phyloP scores from a whole-genome alignment of 2,797 vertebrate species.

The Rhabdophis nuchalis region DNA sequence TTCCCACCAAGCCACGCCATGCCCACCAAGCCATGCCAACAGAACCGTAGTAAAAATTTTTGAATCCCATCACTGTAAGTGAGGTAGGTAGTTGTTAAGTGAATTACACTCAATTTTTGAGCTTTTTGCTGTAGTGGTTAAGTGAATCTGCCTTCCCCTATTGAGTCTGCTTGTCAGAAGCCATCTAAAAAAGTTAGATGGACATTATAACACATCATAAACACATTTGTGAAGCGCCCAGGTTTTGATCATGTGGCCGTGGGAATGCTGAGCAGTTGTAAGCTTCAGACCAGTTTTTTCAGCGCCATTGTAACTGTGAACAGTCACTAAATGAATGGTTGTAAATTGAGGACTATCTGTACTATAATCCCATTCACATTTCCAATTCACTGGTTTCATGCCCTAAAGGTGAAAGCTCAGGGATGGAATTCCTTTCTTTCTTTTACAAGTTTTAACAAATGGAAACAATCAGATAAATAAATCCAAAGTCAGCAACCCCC shows the following conservation, averaged over 20 bases:
- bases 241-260: background rate
- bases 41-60: too few species aligned
- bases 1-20: too few species aligned
- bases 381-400: background rate
- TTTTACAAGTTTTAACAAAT: slow-evolving; percentile 1
- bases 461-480: background rate
- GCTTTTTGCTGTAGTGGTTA: background rate
- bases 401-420: background rate
- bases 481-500: background rate
- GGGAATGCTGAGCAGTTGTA: background rate
- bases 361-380: background rate
- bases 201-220: background rate
- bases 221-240: background rate
- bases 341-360: background rate
- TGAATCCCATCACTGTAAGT: too few species aligned
- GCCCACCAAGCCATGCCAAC: too few species aligned
- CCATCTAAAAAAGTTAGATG: background rate
- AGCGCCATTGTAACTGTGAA: background rate
- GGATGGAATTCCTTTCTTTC: background rate
- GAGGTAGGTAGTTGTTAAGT: background rate
- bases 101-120: background rate
- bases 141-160: background rate
- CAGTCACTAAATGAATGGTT: background rate
- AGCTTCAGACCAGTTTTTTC: background rate
- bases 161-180: background rate